Base-by-base conservation (phyloP, 2,113 vertebrate genomes). In the Natator depressus region DNA sequence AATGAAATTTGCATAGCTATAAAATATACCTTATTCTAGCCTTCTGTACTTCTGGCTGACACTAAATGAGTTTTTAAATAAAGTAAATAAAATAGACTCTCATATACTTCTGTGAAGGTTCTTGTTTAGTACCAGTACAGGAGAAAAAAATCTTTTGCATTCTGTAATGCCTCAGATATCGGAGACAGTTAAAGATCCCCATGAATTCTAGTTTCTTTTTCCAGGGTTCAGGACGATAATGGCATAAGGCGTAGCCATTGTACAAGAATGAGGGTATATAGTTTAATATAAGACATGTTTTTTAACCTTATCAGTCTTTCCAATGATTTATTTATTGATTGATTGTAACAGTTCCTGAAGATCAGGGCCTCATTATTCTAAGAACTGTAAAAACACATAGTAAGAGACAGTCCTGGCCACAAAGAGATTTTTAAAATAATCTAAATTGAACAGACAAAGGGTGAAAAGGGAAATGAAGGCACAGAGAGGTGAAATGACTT, bases 391-490 rank as follows among this genome's bases (percentile, higher is more conserved):
- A 81, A 62, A 53, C 47, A 76, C 6, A 78, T 50, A 86, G 85
- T 20, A 76, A 80, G 8, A 85, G 90, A 10, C 1, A 19, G 35
- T 57, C 16, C n/a, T 38, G 31, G 81, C 20, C 29, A 7, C 79
- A 50, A 51, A 0, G 8, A 84, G 10, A 35, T 91, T 47, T 42
- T 62, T 38, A 85, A 57, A 57, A 57, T 31, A 31, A 62, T 9
- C 65, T 82, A 89, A n/a, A 50, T 22, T 54, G 46, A 25, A 80
- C 55, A 76, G 72, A 31, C 35, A 93, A 78, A 86, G 83, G 51
- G 11, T 87, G 59, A 80, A 12, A 14, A 55, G 89, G 57, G 29
- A 89, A 92, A 62, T n/a, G 19, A 35, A 84, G 78, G 12, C 10
- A 19, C 3, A 1, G 75, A 20, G 54, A 94, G 38, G 6, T 27